phyloP scores from a whole-genome alignment of 1,140 invertebrate species.

The Eufriesea mexicana region DNA sequence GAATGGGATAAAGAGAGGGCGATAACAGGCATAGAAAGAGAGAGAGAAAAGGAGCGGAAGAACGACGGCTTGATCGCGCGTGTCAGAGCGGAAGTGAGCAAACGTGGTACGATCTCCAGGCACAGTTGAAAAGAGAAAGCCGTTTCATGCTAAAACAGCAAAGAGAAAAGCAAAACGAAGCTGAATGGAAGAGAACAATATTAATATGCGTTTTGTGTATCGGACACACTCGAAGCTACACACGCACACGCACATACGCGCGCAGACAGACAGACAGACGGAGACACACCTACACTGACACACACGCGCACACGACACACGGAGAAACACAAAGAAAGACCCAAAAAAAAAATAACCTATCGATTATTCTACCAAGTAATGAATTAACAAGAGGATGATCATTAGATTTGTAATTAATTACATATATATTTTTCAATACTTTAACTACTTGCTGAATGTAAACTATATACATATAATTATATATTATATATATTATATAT shows the following conservation, averaged over 20 bases:
- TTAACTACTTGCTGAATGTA: constrained; percentile 81
- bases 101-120: constrained; percentile 34
- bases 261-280: background rate
- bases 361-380: constrained; percentile 75
- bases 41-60: background rate
- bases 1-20: background rate
- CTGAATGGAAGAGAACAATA: constrained; percentile 45
- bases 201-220: constrained; percentile 52
- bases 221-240: constrained; percentile 39
- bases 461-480: constrained; percentile 75
- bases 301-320: constrained; percentile 20
- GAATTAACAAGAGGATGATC: constrained; percentile 77
- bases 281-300: constrained; percentile 12
- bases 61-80: background rate
- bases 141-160: constrained; percentile 31
- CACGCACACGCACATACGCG: constrained; percentile 18
- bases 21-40: background rate
- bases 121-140: constrained; percentile 45
- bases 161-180: constrained; percentile 39
- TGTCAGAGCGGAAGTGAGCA: constrained; percentile 33
- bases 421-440: constrained; percentile 82
- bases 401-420: constrained; percentile 82
- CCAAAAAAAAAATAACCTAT: constrained; percentile 68
- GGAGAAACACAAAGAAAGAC: constrained; percentile 52
- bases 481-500: constrained; percentile 65